phyloP scores from a whole-genome alignment of 2,797 vertebrate species.

The Gallinago solitaria region DNA sequence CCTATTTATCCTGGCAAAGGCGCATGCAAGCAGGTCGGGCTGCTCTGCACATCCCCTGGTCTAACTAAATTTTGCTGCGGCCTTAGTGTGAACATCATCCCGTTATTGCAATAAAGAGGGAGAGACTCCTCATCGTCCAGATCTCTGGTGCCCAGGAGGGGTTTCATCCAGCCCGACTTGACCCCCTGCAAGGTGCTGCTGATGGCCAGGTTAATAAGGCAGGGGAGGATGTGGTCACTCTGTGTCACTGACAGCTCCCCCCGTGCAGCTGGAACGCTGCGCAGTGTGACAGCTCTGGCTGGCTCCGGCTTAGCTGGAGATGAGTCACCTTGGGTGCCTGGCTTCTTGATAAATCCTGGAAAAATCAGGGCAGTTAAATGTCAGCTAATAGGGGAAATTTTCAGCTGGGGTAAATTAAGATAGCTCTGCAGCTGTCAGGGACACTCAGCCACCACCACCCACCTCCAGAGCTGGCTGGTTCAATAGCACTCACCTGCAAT shows the following conservation, averaged over 20 bases:
- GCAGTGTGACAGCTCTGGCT: neutral
- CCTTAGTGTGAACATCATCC: fast-evolving
- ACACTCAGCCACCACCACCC: neutral
- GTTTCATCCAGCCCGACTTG: neutral
- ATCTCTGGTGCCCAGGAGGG: neutral
- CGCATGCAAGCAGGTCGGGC: neutral
- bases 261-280: neutral
- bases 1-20: neutral
- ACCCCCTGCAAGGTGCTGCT: neutral
- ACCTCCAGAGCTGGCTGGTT: neutral
- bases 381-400: neutral
- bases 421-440: neutral
- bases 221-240: neutral
- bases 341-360: constrained; percentile 16
- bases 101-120: neutral
- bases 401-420: neutral
- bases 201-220: neutral
- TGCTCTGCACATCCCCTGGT: fast-evolving
- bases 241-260: neutral
- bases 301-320: neutral
- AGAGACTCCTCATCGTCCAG: neutral
- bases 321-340: constrained; percentile 38
- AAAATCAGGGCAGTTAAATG: constrained; percentile 19
- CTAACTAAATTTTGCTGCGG: neutral
- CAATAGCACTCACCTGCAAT: neutral